Evolutionary conservation across 1,140 invertebrate species (phyloP), one percentile per base, ranked within the genome.

Genomic region (Patella vulgata): DNA sequence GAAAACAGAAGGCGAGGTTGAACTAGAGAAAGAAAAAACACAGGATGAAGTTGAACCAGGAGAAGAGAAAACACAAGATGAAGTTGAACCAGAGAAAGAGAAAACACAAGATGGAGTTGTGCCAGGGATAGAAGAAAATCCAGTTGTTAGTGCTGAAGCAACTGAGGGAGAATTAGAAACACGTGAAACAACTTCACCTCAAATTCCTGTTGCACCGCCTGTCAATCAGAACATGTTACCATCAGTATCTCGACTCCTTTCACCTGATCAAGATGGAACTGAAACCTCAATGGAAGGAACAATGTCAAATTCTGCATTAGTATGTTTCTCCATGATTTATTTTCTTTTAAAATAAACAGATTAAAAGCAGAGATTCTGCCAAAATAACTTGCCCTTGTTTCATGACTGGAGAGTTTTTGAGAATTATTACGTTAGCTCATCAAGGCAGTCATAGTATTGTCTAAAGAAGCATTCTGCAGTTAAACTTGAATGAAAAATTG

Each of bases 291-390:
- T 77, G 21, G 70, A 71, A 46, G 74, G 74, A 17, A 70, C 70
- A 23, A 75, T 74, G 70, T 75, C 75, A 36, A 75, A 68, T 33
- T 68, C 71, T 46, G 78, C 78, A 30, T 46, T 80, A 61, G 78
- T 80, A 63, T 57, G 52, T 63, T 57, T 23, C 17, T 47, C 11
- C 58, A 6, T 33, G n/a, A 55, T 25, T 31, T 51, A 5, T 50
- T n/a, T n/a, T 23, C 12, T 19, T 14, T 48, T 30, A 21, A 30
- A 12, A 17, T n/a, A 12, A n/a, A 12, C 27, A 50, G 8, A 50
- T 50, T n/a, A 8, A 27, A 19, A 3, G 28, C 17, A n/a, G 27
- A 17, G 5, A 19, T 1, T 6, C 5, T 23, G 5, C 12, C 25
- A 44, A 56, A 21, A 30, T 21, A 5, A 39, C n/a, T 23, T 21